phyloP scores from a whole-genome alignment of 1,140 invertebrate genomes.

The Streblospio benedicti region DNA sequence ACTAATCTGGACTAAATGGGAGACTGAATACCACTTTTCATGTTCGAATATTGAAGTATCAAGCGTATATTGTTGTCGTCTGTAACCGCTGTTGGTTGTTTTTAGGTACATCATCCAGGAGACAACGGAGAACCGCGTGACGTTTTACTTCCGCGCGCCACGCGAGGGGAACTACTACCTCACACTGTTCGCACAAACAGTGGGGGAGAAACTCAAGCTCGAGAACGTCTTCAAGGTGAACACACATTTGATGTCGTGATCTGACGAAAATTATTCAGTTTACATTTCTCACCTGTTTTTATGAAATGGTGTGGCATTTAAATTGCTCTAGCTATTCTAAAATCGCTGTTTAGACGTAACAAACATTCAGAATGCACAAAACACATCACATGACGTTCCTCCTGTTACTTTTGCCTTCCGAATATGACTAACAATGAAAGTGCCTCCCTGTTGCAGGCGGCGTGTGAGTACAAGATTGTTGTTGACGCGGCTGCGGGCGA shows the following conservation, averaged over 20 bases:
- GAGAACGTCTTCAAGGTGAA: constrained; percentile 20
- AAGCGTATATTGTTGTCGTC: no score
- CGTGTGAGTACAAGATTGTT: constrained; percentile 45
- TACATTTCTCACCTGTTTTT: constrained; percentile 1
- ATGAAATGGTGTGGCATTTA: no score
- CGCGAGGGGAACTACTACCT: constrained; percentile 43
- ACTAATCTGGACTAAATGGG: no score
- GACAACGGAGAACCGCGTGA: constrained; percentile 37
- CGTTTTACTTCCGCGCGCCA: constrained; percentile 42
- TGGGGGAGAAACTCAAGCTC: constrained; percentile 8
- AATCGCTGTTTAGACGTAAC: no score
- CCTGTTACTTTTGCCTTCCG: no score
- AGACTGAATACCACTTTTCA: no score
- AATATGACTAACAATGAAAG: constrained; percentile 41
- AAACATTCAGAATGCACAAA: no score
- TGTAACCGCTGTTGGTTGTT: no score
- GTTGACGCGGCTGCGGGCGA: constrained; percentile 33
- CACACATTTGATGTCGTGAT: no score
- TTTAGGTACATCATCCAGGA: constrained; percentile 45
- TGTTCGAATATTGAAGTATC: no score
- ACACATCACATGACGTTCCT: no score
- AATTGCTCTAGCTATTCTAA: no score
- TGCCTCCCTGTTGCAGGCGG: constrained; percentile 42
- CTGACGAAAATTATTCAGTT: not conserved
- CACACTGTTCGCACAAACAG: constrained; percentile 38